phyloP scores from a whole-genome alignment of 1,140 invertebrate species.

The Lerema accius region DNA sequence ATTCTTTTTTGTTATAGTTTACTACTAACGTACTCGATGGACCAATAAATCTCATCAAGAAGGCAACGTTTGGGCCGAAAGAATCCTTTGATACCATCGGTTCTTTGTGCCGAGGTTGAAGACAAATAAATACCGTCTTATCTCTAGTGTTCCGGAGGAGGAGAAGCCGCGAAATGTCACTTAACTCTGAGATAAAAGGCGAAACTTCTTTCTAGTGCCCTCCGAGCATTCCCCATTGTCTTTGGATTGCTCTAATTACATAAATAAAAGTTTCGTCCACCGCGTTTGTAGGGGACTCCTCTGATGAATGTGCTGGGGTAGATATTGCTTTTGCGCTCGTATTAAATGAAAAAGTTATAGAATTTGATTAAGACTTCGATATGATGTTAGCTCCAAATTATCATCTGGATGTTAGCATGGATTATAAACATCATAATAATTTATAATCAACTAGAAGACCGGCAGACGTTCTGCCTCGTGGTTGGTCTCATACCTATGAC shows the following conservation, averaged over 20 bases:
- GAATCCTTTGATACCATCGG: conserved; percentile 45
- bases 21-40: conserved; percentile 15
- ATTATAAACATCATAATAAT: too few relatives aligned
- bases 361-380: background rate
- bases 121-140: conserved; percentile 64
- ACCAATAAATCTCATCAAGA: conserved; percentile 28
- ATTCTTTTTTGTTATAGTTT: conserved; percentile 21
- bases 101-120: conserved; percentile 38
- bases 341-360: background rate
- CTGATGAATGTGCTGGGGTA: background rate
- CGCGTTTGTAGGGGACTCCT: conserved; percentile 5
- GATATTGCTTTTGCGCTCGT: background rate
- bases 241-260: conserved; percentile 49
- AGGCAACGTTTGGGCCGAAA: conserved; percentile 30
- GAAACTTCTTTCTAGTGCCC: conserved; percentile 47
- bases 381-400: too few relatives aligned
- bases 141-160: conserved; percentile 41
- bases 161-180: conserved; percentile 61
- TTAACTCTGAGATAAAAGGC: conserved; percentile 60
- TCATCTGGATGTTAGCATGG: too few relatives aligned
- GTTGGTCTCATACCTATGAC: too few relatives aligned
- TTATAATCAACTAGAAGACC: too few relatives aligned
- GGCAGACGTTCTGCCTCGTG: too few relatives aligned
- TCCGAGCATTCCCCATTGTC: conserved; percentile 44
- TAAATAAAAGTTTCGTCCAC: conserved; percentile 41